phyloP scores from a whole-genome alignment of 2,888 invertebrate genomes.

The Andrena camellia region DNA sequence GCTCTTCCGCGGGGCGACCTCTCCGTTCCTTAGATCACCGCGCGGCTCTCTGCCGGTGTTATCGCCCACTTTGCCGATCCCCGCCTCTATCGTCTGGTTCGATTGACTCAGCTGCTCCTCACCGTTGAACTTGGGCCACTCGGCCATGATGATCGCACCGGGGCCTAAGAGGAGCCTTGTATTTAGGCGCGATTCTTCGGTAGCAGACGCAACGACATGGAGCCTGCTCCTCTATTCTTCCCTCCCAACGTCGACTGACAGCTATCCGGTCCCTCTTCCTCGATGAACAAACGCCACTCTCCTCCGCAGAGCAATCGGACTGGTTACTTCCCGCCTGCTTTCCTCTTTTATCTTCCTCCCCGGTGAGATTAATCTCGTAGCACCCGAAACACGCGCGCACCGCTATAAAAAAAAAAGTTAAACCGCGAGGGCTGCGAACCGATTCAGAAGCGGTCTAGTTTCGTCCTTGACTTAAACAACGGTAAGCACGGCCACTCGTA shows the following conservation, averaged over 20 bases:
- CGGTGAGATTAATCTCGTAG: background rate
- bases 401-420: conserved; percentile 40
- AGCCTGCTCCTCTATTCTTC: background rate
- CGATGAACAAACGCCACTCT: background rate
- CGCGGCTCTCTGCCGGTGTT: conserved; percentile 10
- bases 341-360: background rate
- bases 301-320: background rate
- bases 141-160: conserved; percentile 77
- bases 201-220: conserved; percentile 26
- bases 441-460: conserved; percentile 76
- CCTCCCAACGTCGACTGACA: background rate
- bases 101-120: conserved; percentile 62
- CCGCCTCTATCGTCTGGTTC: conserved; percentile 34
- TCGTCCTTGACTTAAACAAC: conserved; percentile 83
- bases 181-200: conserved; percentile 19
- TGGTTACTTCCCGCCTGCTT: background rate
- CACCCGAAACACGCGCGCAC: conserved; percentile 35
- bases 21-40: conserved; percentile 43
- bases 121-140: conserved; percentile 81
- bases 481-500: conserved; percentile 83
- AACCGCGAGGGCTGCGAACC: conserved; percentile 29
- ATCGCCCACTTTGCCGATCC: background rate
- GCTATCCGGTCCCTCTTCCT: background rate
- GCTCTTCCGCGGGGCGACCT: conserved; percentile 7
- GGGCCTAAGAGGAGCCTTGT: conserved; percentile 6